These are phyloP conservation scores for Coturnix japonica DNA, from an alignment of 2,113 vertebrate species.

Conservation along the genomic window DNA sequence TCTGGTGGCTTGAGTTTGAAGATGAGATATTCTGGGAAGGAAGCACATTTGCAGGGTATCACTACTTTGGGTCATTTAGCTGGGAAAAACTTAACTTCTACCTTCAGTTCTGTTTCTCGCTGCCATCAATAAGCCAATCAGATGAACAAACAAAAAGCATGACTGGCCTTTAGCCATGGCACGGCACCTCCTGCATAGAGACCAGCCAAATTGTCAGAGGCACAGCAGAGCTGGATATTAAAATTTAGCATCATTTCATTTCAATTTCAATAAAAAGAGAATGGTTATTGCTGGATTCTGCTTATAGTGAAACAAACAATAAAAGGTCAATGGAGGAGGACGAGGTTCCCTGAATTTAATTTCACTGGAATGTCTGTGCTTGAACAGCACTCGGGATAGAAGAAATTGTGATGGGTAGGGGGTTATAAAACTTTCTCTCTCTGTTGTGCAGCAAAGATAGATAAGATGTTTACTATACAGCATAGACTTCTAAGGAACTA, in stretches of 20 bases:
- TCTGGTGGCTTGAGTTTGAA: neutral
- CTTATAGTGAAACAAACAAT: neutral
- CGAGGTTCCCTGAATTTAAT: neutral
- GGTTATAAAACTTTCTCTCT: neutral
- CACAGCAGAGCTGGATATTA: neutral
- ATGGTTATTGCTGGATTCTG: neutral
- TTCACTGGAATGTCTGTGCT: neutral
- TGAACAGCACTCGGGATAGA: neutral
- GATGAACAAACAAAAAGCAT: neutral
- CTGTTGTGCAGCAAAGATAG: neutral
- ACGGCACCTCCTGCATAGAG: constrained; percentile 25
- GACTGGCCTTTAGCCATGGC: neutral
- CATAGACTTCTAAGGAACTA: neutral
- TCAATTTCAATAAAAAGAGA: neutral
- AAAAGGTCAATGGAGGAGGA: neutral
- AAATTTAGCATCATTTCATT: constrained; percentile 24
- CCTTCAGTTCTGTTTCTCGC: neutral
- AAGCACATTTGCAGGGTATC: neutral
- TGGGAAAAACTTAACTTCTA: neutral
- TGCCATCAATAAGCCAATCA: neutral
- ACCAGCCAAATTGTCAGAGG: constrained; percentile 27
- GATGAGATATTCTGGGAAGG: neutral
- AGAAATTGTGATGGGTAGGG: neutral
- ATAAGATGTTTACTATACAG: neutral
- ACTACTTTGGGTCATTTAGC: neutral